A percentile compares a stretch with the other conserved stretches of the same genome.
phyloP scores from a whole-genome alignment of 1,140 invertebrate species.

The Leptoteleia sp. region DNA sequence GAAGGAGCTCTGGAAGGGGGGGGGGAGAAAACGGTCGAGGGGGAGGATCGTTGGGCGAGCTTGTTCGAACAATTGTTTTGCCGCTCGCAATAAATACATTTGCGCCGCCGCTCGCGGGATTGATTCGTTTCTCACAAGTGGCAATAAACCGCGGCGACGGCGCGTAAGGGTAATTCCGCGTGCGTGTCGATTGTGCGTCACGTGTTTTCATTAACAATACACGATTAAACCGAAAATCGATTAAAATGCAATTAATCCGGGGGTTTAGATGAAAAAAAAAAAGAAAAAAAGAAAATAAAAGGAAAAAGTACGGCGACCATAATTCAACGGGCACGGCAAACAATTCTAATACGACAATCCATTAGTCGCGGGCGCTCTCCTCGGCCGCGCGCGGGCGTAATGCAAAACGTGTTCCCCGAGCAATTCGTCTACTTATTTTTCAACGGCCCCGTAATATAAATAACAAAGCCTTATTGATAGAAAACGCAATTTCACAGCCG shows the following conservation, averaged over 20 bases:
- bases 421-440: conserved; percentile 55
- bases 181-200: conserved; percentile 22
- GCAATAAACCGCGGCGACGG: conserved; percentile 22
- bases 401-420: conserved; percentile 15
- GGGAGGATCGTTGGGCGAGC: too few species aligned
- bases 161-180: conserved; percentile 8
- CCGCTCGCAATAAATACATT: conserved; percentile 20
- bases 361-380: conserved; percentile 5
- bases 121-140: conserved; percentile 32
- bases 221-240: conserved; percentile 32
- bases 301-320: conserved; percentile 2
- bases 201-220: conserved; percentile 26
- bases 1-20: too few species aligned
- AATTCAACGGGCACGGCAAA: conserved; percentile 31
- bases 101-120: conserved; percentile 2
- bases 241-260: conserved; percentile 30
- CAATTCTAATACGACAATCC: conserved; percentile 38
- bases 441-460: conserved; percentile 36
- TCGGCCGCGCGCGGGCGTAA: conserved; percentile 1
- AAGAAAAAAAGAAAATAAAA: too few species aligned
- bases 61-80: too few species aligned
- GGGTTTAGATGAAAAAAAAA: too few species aligned
- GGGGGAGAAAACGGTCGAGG: too few species aligned
- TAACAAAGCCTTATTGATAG: conserved; percentile 63
- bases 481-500: conserved; percentile 49